Evolutionary conservation across 2,797 vertebrate species (phyloP).

Genomic region (Cuculus canorus): DNA sequence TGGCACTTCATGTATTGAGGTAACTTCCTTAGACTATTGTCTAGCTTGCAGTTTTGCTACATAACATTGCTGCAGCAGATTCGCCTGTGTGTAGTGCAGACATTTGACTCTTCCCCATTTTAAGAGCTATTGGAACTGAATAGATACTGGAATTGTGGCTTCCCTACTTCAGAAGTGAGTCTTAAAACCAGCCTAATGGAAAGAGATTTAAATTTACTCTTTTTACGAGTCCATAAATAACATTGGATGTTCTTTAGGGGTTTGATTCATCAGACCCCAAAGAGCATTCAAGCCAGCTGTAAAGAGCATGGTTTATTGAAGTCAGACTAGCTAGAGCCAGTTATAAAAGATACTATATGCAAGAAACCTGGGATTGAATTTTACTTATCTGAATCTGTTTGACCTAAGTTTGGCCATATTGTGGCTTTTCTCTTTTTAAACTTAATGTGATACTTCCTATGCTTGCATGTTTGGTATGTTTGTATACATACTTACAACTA

Average conservation of each 20-base stretch:
- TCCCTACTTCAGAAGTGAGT: neutral
- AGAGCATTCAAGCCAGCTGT: neutral
- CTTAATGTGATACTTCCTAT: neutral
- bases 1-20: neutral
- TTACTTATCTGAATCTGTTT: neutral
- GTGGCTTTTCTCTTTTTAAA: neutral
- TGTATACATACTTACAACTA: neutral
- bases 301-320: neutral
- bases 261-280: neutral
- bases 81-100: neutral
- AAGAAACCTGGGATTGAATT: neutral
- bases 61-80: neutral
- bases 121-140: neutral
- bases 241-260: neutral
- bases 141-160: neutral
- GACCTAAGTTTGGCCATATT: neutral
- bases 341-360: neutral
- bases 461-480: neutral
- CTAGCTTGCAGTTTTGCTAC: neutral
- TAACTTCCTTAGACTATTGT: neutral
- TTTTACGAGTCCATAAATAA: neutral
- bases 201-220: neutral
- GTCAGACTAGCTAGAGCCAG: neutral
- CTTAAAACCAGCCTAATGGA: neutral
- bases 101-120: neutral